phyloP scores from a whole-genome alignment of 1,140 invertebrate genomes.

The Drosophila albomicans region DNA sequence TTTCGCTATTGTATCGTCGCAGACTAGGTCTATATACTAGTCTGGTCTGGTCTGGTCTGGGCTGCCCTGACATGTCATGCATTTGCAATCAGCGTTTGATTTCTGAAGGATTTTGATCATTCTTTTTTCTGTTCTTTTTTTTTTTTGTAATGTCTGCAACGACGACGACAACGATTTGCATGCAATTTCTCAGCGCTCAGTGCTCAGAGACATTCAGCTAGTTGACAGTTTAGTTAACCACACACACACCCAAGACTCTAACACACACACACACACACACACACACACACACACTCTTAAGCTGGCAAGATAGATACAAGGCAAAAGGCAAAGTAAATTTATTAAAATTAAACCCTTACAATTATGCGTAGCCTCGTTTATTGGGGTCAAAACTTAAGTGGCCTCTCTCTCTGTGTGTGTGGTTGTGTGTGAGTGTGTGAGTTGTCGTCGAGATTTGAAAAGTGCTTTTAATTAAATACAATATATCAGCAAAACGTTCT shows the following conservation, averaged over 20 bases:
- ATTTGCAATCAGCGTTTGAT: conserved; percentile 76
- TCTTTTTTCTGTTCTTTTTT: conserved; percentile 33
- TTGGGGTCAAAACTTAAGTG: conserved; percentile 46
- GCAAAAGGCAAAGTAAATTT: conserved; percentile 65
- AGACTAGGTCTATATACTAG: conserved; percentile 3
- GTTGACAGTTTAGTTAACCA: conserved; percentile 50
- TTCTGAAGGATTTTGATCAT: conserved; percentile 81
- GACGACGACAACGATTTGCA: conserved; percentile 54
- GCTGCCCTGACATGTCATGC: conserved; percentile 63
- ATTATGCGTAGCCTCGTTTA: conserved; percentile 72
- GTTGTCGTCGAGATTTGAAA: conserved; percentile 26
- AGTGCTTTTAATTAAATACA: conserved; percentile 59
- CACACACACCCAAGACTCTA: conserved; percentile 13
- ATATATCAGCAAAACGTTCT: conserved; percentile 16
- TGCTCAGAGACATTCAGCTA: conserved; percentile 51
- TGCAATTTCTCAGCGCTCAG: conserved; percentile 49
- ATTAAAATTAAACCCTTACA: conserved; percentile 75
- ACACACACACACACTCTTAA: background rate
- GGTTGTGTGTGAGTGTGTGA: background rate
- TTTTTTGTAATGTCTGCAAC: conserved; percentile 58
- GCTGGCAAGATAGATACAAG: conserved; percentile 44
- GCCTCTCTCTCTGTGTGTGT: background rate
- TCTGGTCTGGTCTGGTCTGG: background rate
- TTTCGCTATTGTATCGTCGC: background rate
- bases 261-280: conserved; percentile 17